phyloP scores from a whole-genome alignment of 1,140 invertebrate species.

The Spodoptera litura region DNA sequence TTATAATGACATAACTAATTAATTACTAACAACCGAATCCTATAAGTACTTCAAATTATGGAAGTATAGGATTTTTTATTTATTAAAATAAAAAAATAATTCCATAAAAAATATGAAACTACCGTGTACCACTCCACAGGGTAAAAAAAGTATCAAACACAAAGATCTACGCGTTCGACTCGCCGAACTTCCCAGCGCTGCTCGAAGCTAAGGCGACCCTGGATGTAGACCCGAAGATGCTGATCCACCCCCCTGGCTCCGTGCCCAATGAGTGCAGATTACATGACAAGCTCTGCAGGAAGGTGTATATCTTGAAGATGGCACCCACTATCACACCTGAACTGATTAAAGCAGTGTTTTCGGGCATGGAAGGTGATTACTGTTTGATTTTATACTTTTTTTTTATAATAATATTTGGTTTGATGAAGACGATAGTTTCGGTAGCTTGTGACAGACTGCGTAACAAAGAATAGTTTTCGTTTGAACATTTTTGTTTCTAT shows the following conservation, averaged over 20 bases:
- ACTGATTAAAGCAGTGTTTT: slow-evolving; percentile 87
- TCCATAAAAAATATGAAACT: too few relatives aligned
- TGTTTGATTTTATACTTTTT: not conserved
- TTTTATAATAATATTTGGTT: too few relatives aligned
- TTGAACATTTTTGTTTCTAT: too few relatives aligned
- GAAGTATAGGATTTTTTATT: too few relatives aligned
- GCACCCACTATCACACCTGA: slow-evolving; percentile 96
- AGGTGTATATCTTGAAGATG: slow-evolving; percentile 94
- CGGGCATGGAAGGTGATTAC: slow-evolving; percentile 75
- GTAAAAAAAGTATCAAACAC: slow-evolving; percentile 95
- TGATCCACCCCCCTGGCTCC: slow-evolving; percentile 69
- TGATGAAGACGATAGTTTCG: too few relatives aligned
- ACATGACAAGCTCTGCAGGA: slow-evolving; percentile 91
- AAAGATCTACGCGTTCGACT: slow-evolving; percentile 96
- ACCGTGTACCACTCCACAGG: slow-evolving; percentile 62
- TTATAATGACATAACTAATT: too few relatives aligned
- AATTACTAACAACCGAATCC: too few relatives aligned
- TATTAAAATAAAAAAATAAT: too few relatives aligned
- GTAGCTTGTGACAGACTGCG: too few relatives aligned
- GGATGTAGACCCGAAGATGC: slow-evolving; percentile 76
- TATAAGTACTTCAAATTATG: too few relatives aligned
- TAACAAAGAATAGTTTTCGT: too few relatives aligned
- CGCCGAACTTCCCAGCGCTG: slow-evolving; percentile 94
- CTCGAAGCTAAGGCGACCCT: slow-evolving; percentile 82
- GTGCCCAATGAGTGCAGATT: slow-evolving; percentile 86